Conservation (phyloP, 2,888 invertebrate genomes). For the Ectropis crepuscularia region DNA sequence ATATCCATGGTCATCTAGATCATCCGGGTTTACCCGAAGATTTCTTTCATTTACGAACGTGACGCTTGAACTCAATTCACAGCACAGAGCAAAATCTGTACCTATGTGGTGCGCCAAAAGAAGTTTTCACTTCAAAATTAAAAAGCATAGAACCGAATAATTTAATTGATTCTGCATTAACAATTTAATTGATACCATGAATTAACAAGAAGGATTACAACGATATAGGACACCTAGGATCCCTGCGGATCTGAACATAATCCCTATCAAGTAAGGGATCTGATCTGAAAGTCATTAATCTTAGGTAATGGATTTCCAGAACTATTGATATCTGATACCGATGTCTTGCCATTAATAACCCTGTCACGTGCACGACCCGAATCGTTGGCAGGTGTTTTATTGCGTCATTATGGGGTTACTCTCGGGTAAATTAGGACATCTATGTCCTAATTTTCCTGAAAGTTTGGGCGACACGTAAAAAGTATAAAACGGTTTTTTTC, state of each 20-base stretch:
- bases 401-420: slow-evolving; percentile 14
- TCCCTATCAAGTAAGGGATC: neutral
- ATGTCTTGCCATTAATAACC: slow-evolving; percentile 14
- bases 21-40: no score
- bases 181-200: neutral
- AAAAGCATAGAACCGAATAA: no score
- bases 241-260: neutral
- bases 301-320: slow-evolving; percentile 21
- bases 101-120: no score
- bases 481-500: no score
- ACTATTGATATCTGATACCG: slow-evolving; percentile 22
- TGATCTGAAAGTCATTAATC: slow-evolving; percentile 17
- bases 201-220: neutral
- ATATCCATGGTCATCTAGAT: no score
- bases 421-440: neutral
- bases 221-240: neutral
- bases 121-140: no score
- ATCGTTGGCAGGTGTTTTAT: slow-evolving; percentile 20
- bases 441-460: slow-evolving; percentile 9
- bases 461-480: neutral
- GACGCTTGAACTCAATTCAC: no score
- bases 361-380: slow-evolving; percentile 13
- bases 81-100: no score
- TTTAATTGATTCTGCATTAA: no score
- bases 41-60: no score